These are phyloP conservation scores for Pygoscelis adeliae DNA, from an alignment of 2,113 vertebrate species.

Conservation along the genomic window DNA sequence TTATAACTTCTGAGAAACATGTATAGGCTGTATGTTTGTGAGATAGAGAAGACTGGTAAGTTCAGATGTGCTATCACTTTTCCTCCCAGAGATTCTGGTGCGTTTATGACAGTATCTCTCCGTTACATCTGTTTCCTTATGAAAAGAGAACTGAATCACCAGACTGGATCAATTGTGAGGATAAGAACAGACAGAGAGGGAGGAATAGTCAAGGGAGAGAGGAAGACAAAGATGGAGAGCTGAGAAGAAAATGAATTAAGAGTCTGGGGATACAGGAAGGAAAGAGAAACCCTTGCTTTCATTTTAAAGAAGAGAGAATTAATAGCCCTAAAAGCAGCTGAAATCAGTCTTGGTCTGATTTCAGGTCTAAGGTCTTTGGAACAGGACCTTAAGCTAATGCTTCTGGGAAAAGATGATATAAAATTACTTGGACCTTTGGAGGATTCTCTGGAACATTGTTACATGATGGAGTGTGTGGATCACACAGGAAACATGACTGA, in stretches of 20 bases:
- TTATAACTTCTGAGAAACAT: neutral
- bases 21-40: neutral
- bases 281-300: neutral
- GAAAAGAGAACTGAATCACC: neutral
- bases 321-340: neutral
- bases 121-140: constrained; percentile 8
- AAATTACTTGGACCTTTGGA: neutral
- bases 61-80: neutral
- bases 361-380: neutral
- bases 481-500: neutral
- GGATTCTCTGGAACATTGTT: neutral
- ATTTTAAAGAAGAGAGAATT: neutral
- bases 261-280: neutral
- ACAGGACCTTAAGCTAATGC: neutral
- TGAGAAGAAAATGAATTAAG: neutral
- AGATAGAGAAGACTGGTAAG: neutral
- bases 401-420: neutral
- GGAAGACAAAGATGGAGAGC: neutral
- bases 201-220: neutral
- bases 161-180: neutral
- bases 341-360: too few species aligned
- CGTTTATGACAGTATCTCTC: neutral
- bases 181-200: neutral
- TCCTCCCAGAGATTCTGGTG: neutral
- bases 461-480: neutral